A percentile compares a stretch with the other conserved stretches of the same genome.
These are phyloP conservation scores for Dastarcus helophoroides DNA, from an alignment of 2,888 invertebrate species.

Conservation along the genomic window DNA sequence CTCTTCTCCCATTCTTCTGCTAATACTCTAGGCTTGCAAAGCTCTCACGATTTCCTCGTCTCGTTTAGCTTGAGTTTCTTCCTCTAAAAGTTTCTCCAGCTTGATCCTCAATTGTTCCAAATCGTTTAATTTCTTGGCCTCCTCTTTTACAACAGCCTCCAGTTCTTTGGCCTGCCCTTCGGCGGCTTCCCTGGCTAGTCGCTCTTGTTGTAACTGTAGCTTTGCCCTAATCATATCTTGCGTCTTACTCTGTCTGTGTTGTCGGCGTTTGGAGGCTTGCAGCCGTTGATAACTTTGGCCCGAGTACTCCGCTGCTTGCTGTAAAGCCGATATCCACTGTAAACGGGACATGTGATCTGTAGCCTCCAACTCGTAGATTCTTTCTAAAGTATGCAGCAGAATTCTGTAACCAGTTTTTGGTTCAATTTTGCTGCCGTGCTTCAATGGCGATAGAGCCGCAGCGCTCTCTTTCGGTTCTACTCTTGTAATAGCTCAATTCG, in stretches of 20 bases:
- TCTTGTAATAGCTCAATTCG: constrained; percentile 62
- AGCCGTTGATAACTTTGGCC: constrained; percentile 59
- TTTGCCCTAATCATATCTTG: constrained; percentile 48
- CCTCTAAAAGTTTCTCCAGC: constrained; percentile 60
- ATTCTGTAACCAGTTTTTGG: constrained; percentile 52
- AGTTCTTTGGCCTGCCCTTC: constrained; percentile 53
- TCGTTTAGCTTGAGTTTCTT: constrained; percentile 72
- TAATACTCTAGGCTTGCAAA: constrained; percentile 58
- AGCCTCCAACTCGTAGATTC: constrained; percentile 62
- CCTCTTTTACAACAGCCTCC: constrained; percentile 56
- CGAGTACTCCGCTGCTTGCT: constrained; percentile 59
- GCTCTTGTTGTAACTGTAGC: constrained; percentile 52
- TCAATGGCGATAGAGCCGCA: constrained; percentile 57
- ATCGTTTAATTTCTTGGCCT: constrained; percentile 61
- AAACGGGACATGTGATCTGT: constrained; percentile 64
- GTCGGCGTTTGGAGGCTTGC: constrained; percentile 42
- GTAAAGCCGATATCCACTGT: constrained; percentile 67
- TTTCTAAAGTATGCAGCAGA: constrained; percentile 55
- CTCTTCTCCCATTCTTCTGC: constrained; percentile 77
- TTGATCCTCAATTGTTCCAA: constrained; percentile 58
- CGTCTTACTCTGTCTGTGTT: constrained; percentile 43
- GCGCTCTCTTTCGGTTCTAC: constrained; percentile 53
- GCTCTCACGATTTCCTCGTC: constrained; percentile 73
- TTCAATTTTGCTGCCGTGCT: constrained; percentile 53
- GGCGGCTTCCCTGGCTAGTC: constrained; percentile 47